Evolutionary conservation across 64 coral and sea anemone genomes (phyloP).

Genomic region (Montipora foliosa): DNA sequence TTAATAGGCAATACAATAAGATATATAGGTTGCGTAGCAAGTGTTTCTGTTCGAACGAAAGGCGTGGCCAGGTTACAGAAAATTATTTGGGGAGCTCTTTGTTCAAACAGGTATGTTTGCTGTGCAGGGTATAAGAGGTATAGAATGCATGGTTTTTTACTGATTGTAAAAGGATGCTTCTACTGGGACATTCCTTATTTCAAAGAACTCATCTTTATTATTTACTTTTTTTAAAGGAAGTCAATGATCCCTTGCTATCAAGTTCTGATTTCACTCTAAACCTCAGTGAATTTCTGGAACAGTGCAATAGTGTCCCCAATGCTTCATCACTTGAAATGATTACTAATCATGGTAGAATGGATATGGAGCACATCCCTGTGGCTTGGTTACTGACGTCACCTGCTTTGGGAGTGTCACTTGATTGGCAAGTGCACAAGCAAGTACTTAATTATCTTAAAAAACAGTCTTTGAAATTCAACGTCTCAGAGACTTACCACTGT

Average conservation of each 20-base stretch:
- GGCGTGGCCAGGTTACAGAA: too few relatives aligned
- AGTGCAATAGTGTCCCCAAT: not conserved
- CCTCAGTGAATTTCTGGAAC: not conserved
- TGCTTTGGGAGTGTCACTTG: conserved; percentile 28
- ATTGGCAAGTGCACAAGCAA: conserved; percentile 32
- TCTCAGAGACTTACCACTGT: not conserved
- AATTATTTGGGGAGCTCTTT: too few relatives aligned
- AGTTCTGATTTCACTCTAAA: not conserved
- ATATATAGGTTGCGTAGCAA: too few relatives aligned
- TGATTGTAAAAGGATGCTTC: too few relatives aligned
- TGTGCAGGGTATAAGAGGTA: too few relatives aligned
- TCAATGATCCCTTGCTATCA: not conserved
- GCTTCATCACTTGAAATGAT: not conserved
- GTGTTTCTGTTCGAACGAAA: too few relatives aligned
- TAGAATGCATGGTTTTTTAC: too few relatives aligned
- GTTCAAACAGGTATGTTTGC: too few relatives aligned
- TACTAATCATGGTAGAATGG: not conserved
- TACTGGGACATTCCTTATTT: too few relatives aligned
- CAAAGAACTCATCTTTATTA: not conserved
- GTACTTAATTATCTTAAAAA: not conserved
- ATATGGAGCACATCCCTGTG: not conserved
- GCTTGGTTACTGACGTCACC: conserved; percentile 43
- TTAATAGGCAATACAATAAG: too few relatives aligned
- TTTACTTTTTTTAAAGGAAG: not conserved
- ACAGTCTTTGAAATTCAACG: not conserved